Percentiles rank a stretch among this genome's conserved stretches.
These are phyloP conservation scores for Peromyscus leucopus DNA, from an alignment of 2,113 vertebrate species.

Conservation along the genomic window DNA sequence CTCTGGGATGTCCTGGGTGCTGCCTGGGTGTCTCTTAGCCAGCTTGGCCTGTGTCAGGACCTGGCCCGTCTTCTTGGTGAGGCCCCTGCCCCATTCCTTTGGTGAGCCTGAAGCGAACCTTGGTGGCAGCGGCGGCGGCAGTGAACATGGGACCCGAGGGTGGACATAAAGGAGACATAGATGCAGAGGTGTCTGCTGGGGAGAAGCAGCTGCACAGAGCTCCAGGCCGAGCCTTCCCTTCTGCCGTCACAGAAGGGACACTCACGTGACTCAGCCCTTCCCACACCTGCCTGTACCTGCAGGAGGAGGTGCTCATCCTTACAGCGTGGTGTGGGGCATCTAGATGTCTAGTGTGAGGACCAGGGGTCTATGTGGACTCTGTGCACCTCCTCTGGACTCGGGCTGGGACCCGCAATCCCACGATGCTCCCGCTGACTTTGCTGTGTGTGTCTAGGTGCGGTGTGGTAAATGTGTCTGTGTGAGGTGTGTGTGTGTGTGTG, in stretches of 20 bases:
- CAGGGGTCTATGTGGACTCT: not conserved
- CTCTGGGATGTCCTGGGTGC: not conserved
- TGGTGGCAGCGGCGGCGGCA: not conserved
- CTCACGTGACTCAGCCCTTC: not conserved
- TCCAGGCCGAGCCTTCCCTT: not conserved
- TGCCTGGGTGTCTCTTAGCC: not conserved
- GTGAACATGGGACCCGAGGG: not conserved
- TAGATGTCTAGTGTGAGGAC: not conserved
- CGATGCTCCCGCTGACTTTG: not conserved
- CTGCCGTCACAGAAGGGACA: not conserved
- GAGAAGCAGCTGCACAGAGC: not conserved
- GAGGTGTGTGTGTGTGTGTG: too few species aligned
- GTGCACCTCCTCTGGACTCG: not conserved
- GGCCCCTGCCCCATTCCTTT: not conserved
- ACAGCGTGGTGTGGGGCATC: not conserved
- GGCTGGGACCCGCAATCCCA: too few species aligned
- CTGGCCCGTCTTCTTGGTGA: not conserved
- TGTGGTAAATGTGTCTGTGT: not conserved
- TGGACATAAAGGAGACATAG: not conserved
- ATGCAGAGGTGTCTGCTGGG: too few species aligned
- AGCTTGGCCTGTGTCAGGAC: not conserved
- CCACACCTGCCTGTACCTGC: not conserved
- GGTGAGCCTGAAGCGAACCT: not conserved
- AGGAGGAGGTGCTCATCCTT: not conserved
- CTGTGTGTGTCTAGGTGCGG: not conserved